Percentiles rank a stretch among this genome's conserved stretches.
Evolutionary conservation across 2,113 vertebrate species (phyloP).

Genomic region (Zapus hudsonius): DNA sequence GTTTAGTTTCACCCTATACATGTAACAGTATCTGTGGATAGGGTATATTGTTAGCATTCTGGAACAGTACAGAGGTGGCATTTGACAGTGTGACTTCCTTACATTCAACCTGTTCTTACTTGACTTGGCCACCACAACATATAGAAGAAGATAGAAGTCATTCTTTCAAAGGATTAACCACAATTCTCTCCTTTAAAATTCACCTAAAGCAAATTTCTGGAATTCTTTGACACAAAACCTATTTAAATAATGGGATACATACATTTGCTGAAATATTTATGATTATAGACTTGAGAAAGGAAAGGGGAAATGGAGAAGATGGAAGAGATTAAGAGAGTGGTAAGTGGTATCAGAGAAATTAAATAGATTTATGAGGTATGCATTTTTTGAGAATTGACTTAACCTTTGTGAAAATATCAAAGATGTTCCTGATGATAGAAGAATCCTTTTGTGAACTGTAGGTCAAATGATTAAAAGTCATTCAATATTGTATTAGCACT

Average conservation of each 20-base stretch:
- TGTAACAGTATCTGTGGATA: not conserved
- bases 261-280: slow-evolving; percentile 42
- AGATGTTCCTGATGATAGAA: not conserved
- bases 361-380: slow-evolving; percentile 14
- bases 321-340: slow-evolving; percentile 40
- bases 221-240: slow-evolving; percentile 25
- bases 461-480: not conserved
- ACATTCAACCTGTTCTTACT: not conserved
- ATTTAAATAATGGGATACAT: slow-evolving; percentile 30
- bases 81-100: not conserved
- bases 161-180: slow-evolving; percentile 6
- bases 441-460: not conserved
- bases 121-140: not conserved
- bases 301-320: not conserved
- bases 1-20: not conserved
- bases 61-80: not conserved
- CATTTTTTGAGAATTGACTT: slow-evolving; percentile 20
- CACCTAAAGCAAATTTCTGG: slow-evolving; percentile 43
- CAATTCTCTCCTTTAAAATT: not conserved
- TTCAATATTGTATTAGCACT: not conserved
- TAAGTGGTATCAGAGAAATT: slow-evolving; percentile 14
- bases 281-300: slow-evolving; percentile 4
- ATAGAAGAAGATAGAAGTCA: not conserved
- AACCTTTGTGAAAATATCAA: slow-evolving; percentile 36
- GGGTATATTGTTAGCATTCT: not conserved